A percentile compares a stretch with the other conserved stretches of the same genome.
These are phyloP conservation scores for Aphelocoma californica DNA, from an alignment of 2,797 vertebrate species.

Conservation along the genomic window DNA sequence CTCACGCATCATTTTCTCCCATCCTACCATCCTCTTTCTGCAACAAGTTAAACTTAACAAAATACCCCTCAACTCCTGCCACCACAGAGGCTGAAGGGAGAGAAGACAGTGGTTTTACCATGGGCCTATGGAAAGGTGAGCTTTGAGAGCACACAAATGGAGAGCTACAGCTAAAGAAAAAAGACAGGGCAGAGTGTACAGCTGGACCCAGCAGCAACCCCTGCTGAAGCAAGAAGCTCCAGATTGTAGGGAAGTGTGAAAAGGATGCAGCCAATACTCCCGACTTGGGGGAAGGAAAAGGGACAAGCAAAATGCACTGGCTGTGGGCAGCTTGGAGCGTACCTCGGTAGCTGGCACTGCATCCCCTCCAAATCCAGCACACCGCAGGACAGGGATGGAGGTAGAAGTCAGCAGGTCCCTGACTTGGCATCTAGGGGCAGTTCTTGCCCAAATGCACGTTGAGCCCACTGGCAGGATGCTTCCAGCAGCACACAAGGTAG, in stretches of 20 bases:
- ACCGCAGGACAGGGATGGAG: neutral
- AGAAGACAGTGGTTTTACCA: conserved; percentile 50
- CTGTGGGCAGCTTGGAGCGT: neutral
- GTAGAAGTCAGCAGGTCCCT: neutral
- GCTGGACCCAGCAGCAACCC: conserved; percentile 18
- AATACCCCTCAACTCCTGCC: neutral
- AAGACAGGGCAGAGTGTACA: neutral
- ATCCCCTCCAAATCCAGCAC: neutral
- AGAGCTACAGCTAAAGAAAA: neutral
- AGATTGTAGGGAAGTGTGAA: neutral
- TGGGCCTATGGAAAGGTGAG: neutral
- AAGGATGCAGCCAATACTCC: neutral
- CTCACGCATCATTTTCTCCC: neutral
- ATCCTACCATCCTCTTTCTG: neutral
- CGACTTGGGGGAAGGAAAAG: neutral
- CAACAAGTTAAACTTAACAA: neutral
- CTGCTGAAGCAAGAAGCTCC: neutral
- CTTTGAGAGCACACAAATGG: conserved; percentile 10
- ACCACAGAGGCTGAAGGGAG: conserved; percentile 24
- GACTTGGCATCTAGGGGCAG: accelerated
- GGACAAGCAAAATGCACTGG: neutral
- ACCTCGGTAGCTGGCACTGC: neutral
- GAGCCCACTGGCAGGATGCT: neutral
- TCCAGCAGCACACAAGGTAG: neutral
- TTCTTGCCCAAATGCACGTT: neutral